These are phyloP conservation scores for Upupa epops DNA, from an alignment of 2,113 vertebrate species.

Conservation along the genomic window DNA sequence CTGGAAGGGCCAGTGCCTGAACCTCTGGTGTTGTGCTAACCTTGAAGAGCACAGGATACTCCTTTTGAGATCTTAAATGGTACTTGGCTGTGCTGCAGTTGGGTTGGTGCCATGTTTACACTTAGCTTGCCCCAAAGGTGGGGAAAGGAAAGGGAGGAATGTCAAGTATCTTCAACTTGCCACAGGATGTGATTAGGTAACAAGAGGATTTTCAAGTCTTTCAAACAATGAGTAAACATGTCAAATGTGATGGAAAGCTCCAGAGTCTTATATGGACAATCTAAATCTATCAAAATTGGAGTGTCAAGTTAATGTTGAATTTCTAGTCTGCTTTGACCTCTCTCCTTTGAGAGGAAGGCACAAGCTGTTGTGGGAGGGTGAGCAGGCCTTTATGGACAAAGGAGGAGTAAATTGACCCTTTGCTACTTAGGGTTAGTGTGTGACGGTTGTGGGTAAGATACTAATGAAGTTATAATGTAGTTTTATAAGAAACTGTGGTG, in stretches of 20 bases:
- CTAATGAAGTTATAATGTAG: background rate
- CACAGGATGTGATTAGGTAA: conserved; percentile 40
- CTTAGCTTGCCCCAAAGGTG: conserved; percentile 28
- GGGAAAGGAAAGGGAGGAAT: conserved; percentile 26
- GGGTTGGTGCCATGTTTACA: conserved; percentile 25
- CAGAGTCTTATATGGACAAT: background rate
- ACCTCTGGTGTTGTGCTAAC: background rate
- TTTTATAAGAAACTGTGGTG: background rate
- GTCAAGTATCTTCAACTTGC: conserved; percentile 20
- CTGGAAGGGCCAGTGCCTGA: background rate
- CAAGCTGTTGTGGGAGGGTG: background rate
- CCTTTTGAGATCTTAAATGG: background rate
- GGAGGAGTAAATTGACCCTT: background rate
- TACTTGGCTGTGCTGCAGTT: background rate
- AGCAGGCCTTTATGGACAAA: background rate
- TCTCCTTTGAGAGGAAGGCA: background rate
- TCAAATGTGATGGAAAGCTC: conserved; percentile 42
- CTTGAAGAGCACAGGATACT: background rate
- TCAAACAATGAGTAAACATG: conserved; percentile 4
- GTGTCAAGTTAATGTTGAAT: conserved; percentile 1
- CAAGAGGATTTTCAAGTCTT: conserved; percentile 36
- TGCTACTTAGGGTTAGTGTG: background rate
- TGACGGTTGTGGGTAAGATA: background rate
- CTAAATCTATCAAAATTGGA: background rate
- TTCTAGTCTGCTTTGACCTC: background rate